phyloP scores from a whole-genome alignment of 1,140 invertebrate genomes.

The Drosophila ogumai region DNA sequence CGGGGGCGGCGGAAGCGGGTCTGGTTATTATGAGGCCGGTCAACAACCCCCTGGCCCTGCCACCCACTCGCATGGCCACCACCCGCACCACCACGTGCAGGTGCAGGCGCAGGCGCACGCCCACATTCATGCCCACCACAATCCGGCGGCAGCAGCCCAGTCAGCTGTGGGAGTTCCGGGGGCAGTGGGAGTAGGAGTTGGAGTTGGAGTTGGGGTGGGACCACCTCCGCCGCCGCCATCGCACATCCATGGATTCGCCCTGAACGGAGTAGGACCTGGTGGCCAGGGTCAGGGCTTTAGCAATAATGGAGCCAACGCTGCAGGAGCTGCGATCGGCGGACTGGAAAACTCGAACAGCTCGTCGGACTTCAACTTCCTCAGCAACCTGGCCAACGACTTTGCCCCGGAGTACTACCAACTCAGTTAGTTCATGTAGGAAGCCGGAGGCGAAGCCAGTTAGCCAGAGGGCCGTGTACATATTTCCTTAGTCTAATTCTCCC shows the following conservation, averaged over 20 bases:
- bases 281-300: constrained; percentile 61
- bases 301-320: constrained; percentile 34
- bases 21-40: constrained; percentile 62
- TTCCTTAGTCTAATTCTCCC: constrained; percentile 50
- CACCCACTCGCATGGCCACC: constrained; percentile 47
- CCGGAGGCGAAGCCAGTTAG: neutral
- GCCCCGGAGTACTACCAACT: constrained; percentile 93
- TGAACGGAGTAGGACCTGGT: constrained; percentile 53
- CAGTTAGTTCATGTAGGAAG: constrained; percentile 80
- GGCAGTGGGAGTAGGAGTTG: constrained; percentile 36
- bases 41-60: constrained; percentile 64
- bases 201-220: constrained; percentile 41
- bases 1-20: constrained; percentile 31
- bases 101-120: constrained; percentile 85
- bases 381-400: constrained; percentile 95
- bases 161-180: constrained; percentile 19
- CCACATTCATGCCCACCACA: constrained; percentile 85
- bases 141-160: constrained; percentile 59
- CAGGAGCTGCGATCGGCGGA: constrained; percentile 62
- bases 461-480: constrained; percentile 58
- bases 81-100: constrained; percentile 40
- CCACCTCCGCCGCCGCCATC: constrained; percentile 47
- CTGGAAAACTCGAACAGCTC: constrained; percentile 94
- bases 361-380: constrained; percentile 96
- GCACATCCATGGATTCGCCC: constrained; percentile 60